phyloP scores from a whole-genome alignment of 1,140 invertebrate species.

The Ganaspis sp. region DNA sequence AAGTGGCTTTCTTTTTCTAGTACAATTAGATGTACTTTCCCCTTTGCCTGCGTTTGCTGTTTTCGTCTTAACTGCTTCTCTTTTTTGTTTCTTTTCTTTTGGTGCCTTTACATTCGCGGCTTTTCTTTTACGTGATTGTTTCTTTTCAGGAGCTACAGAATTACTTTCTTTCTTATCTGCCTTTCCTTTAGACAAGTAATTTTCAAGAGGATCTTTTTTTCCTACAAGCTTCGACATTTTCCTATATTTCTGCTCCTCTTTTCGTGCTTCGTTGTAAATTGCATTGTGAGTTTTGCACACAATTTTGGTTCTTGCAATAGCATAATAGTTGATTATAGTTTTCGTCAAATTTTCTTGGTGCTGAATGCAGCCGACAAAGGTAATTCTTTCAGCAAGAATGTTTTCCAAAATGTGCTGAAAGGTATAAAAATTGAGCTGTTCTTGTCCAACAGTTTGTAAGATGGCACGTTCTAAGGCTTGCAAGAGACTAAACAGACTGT shows the following conservation, averaged over 20 bases:
- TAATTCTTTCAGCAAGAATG: background rate
- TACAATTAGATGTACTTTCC: too few relatives aligned
- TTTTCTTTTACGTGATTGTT: too few relatives aligned
- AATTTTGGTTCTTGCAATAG: background rate
- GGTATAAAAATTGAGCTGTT: background rate
- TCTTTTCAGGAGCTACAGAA: too few relatives aligned
- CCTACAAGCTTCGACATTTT: background rate
- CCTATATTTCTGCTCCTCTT: background rate
- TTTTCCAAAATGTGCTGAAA: background rate
- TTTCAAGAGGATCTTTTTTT: too few relatives aligned
- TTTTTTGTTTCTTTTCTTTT: too few relatives aligned
- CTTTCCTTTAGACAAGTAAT: too few relatives aligned
- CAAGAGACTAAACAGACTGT: background rate
- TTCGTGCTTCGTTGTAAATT: background rate
- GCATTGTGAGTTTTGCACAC: background rate
- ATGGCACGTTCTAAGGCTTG: background rate
- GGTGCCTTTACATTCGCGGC: too few relatives aligned
- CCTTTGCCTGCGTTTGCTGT: too few relatives aligned
- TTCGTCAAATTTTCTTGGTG: background rate
- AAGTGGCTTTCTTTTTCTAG: too few relatives aligned
- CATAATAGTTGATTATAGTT: background rate
- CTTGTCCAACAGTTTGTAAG: background rate
- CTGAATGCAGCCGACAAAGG: background rate
- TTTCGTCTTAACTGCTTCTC: too few relatives aligned
- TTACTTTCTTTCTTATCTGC: too few relatives aligned